Conservation (phyloP, 1,140 invertebrate genomes). For the Drosophila oshimai region DNA sequence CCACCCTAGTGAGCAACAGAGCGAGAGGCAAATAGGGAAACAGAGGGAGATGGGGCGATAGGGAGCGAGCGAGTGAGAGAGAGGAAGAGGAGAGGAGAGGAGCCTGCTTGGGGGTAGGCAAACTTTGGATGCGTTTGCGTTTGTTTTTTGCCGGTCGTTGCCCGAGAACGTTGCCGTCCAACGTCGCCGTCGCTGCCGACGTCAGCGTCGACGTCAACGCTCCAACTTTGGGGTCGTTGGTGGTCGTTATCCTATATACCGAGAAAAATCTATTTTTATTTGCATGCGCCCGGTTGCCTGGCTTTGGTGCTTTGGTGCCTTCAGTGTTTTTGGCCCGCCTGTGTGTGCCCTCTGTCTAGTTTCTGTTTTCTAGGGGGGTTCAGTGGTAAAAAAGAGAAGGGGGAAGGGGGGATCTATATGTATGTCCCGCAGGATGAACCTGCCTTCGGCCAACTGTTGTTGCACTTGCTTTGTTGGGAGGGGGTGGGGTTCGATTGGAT, state of each 20-base stretch:
- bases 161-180: conserved; percentile 34
- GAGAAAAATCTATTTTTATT: conserved; percentile 82
- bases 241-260: conserved; percentile 83
- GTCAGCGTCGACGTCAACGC: conserved; percentile 3
- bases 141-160: conserved; percentile 71
- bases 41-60: background rate
- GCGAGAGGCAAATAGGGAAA: background rate
- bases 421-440: conserved; percentile 7
- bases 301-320: background rate
- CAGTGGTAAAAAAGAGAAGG: too few relatives aligned
- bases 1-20: conserved; percentile 2
- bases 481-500: background rate
- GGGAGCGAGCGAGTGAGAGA: background rate
- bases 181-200: background rate
- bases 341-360: background rate
- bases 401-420: too few relatives aligned
- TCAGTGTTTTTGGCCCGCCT: too few relatives aligned
- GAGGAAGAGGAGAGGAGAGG: too few relatives aligned
- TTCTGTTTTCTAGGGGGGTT: background rate
- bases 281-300: conserved; percentile 35
- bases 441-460: conserved; percentile 14
- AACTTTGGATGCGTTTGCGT: conserved; percentile 39
- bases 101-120: conserved; percentile 28
- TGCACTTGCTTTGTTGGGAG: background rate
- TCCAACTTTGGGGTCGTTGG: conserved; percentile 77